Evolutionary conservation across 2,888 invertebrate species (phyloP), one percentile per base, ranked within the genome.

Genomic region (Troides helena): DNA sequence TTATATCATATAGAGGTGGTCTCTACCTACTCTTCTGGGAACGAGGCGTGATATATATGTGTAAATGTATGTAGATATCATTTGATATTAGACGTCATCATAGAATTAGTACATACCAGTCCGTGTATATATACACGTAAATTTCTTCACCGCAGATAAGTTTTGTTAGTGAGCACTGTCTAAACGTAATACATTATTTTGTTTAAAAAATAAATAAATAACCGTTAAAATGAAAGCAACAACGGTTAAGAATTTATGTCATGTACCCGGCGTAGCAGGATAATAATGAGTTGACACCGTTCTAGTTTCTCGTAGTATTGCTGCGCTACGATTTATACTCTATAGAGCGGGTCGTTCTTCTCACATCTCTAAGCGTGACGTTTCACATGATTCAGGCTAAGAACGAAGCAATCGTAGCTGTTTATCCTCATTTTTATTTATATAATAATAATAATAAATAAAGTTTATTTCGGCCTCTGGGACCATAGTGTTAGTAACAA

Each of bases 281-380:
- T 66, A 66, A 59, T 66, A 66, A 61, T 67, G 53, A 61, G 61
- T 67, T 36, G 60, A 67, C 53, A 53, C n/a, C 67, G 61, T 67
- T 36, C 67, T 36, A 67, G 61, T 67, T 61, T 23, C 67, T 53
- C 21, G 18, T 53, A 59, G 53, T 61, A 56, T 56, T 56, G 56
- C 53, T 61, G 53, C 36, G 53, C 61, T 61, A 53, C 61, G 67
- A 67, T 67, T 61, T 61, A 36, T 56, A 18, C 21, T 46, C 50
- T 50, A 46, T n/a, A 50, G 39, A 39, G 8, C 39, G 39, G 39
- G 10, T 60, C 36, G 60, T 66, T 61, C 61, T 67, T 56, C 61
- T 21, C 39, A 56, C 53, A 56, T 67, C 61, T 67, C 61, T 53
- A 14, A 53, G 36, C 39, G 53, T 56, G 61, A 50, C 61, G 21